These are phyloP conservation scores for Eupristina koningsbergeri DNA, from an alignment of 1,140 invertebrate genomes.

Conservation along the genomic window DNA sequence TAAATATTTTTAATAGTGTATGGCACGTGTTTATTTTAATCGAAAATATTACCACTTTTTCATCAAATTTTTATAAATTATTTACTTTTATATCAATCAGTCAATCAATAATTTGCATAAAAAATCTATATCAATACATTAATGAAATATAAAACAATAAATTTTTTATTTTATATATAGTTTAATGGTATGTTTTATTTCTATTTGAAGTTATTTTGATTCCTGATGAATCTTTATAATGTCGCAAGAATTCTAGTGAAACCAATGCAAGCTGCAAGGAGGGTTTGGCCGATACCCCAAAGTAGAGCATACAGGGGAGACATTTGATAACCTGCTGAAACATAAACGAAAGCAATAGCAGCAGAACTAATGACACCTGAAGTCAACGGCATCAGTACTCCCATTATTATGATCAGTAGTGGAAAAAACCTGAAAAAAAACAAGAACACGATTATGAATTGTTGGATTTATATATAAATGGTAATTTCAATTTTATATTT, in stretches of 20 bases:
- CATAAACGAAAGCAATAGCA: conserved; percentile 93
- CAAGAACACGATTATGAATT: background rate
- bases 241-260: conserved; percentile 95
- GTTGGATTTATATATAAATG: too few relatives aligned
- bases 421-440: conserved; percentile 82
- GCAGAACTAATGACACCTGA: conserved; percentile 93
- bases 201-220: too few relatives aligned
- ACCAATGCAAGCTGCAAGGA: conserved; percentile 88
- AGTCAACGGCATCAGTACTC: conserved; percentile 87
- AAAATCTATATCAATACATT: too few relatives aligned
- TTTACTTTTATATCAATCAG: background rate
- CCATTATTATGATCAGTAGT: conserved; percentile 89
- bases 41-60: background rate
- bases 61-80: background rate
- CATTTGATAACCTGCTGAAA: conserved; percentile 90
- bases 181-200: too few relatives aligned
- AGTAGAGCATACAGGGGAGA: conserved; percentile 90
- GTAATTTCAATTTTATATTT: too few relatives aligned
- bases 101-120: background rate
- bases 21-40: too few relatives aligned
- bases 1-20: too few relatives aligned
- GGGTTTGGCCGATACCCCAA: conserved; percentile 95
- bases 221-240: conserved; percentile 75
- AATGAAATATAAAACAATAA: too few relatives aligned
- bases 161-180: too few relatives aligned